A percentile compares a stretch with the other conserved stretches of the same genome.
These are phyloP conservation scores for Lacerta viridis DNA, from an alignment of 2,797 vertebrate genomes.

Conservation along the genomic window DNA sequence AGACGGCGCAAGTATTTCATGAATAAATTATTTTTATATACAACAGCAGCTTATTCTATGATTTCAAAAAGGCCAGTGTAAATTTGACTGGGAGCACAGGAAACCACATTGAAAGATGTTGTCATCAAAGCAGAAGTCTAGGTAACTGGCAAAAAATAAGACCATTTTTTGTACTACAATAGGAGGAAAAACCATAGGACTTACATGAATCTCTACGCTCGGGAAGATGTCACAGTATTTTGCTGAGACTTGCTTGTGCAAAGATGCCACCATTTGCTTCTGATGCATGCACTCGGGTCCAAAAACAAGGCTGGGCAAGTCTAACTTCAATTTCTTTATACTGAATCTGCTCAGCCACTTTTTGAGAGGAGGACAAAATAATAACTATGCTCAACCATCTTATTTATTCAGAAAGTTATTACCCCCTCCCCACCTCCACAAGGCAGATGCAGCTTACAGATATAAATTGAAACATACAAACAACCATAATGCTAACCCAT, in stretches of 20 bases:
- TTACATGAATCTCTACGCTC: slow-evolving; percentile 82
- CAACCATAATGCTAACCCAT: too few species aligned
- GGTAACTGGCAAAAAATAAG: neutral
- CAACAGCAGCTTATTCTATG: neutral
- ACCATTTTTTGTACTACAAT: too few species aligned
- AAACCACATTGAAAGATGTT: neutral
- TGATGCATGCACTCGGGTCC: slow-evolving; percentile 80
- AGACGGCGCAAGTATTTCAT: too few species aligned
- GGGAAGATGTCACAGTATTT: slow-evolving; percentile 83
- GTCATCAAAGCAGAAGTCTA: too few species aligned
- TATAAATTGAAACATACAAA: too few species aligned
- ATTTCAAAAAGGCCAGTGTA: neutral
- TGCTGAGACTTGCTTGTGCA: slow-evolving; percentile 73
- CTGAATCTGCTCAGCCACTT: slow-evolving; percentile 86
- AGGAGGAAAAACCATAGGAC: slow-evolving; percentile 25
- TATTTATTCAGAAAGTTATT: too few species aligned
- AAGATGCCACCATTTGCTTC: slow-evolving; percentile 67
- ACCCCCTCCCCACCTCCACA: too few species aligned
- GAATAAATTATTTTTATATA: neutral
- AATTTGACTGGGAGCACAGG: neutral
- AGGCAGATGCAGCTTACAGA: too few species aligned
- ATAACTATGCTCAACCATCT: too few species aligned
- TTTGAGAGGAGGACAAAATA: neutral
- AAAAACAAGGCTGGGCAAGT: slow-evolving; percentile 80
- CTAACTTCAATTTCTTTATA: slow-evolving; percentile 84